A percentile compares a stretch with the other conserved stretches of the same genome.
phyloP scores from a whole-genome alignment of 2,888 invertebrate genomes.

The Metacarcinus magister region DNA sequence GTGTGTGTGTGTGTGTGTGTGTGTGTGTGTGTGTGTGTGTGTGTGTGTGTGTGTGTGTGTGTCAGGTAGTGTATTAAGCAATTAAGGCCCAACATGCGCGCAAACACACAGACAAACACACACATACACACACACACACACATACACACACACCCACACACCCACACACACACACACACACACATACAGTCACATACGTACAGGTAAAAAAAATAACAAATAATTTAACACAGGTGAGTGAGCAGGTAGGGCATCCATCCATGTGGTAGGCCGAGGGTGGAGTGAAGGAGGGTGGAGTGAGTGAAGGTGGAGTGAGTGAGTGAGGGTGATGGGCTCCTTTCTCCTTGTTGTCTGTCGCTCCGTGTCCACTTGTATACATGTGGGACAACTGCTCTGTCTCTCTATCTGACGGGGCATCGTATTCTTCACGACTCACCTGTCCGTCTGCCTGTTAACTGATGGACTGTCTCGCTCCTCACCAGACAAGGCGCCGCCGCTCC shows the following conservation, averaged over 20 bases:
- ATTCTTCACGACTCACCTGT: constrained; percentile 13
- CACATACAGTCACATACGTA: not conserved
- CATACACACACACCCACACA: not conserved
- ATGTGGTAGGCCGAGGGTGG: not conserved
- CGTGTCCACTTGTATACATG: constrained; percentile 32
- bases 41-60: not conserved
- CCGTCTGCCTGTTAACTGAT: constrained; percentile 6
- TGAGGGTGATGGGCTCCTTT: constrained; percentile 27
- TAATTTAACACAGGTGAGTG: constrained; percentile 33
- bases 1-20: not conserved
- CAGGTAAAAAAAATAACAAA: not conserved
- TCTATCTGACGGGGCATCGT: constrained; percentile 27
- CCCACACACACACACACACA: not conserved
- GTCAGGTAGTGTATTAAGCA: not conserved
- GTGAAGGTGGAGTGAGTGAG: not conserved
- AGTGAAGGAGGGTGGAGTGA: not conserved
- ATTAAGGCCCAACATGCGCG: not conserved
- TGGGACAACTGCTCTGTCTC: constrained; percentile 30
- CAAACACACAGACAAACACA: not conserved
- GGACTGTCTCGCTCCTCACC: constrained; percentile 18
- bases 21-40: constrained; percentile 37
- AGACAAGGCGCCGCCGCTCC: not conserved
- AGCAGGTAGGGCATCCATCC: not conserved
- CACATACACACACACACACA: constrained; percentile 11
- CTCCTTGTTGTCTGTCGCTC: not conserved